Conservation (phyloP, 2,113 vertebrate species). For the Callithrix jacchus region DNA sequence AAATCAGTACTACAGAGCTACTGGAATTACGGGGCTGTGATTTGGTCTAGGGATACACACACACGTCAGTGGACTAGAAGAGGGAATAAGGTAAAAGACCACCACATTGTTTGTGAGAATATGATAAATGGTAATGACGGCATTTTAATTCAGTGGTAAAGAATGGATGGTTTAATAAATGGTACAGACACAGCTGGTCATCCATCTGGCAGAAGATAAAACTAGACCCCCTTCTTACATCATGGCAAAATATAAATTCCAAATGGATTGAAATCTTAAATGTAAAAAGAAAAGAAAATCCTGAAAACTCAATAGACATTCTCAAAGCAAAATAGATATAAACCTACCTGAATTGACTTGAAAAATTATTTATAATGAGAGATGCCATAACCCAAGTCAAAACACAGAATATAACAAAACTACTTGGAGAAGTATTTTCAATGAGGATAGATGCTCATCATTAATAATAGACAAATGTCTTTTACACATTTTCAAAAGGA, state of each 20-base stretch:
- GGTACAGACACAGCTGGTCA: not conserved
- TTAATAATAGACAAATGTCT: not conserved
- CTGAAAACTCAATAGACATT: not conserved
- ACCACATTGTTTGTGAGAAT: not conserved
- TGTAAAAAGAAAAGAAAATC: not conserved
- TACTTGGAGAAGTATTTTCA: not conserved
- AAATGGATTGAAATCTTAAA: not conserved
- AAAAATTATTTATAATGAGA: not conserved
- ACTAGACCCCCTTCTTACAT: not conserved
- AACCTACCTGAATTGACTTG: not conserved
- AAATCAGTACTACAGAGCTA: not conserved
- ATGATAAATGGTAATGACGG: not conserved
- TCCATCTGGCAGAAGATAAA: conserved; percentile 38
- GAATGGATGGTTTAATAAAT: conserved; percentile 6
- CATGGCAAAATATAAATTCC: conserved; percentile 11
- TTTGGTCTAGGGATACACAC: not conserved
- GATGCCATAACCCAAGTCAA: not conserved
- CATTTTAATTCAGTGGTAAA: not conserved
- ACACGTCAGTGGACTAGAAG: not conserved
- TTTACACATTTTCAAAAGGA: not conserved
- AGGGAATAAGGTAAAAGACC: not conserved
- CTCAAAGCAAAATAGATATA: not conserved
- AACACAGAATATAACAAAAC: not conserved
- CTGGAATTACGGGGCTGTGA: not conserved
- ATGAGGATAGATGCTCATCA: not conserved